These are phyloP conservation scores for Benthosema pterotum DNA, from an alignment of 2,797 vertebrate genomes.

Conservation along the genomic window DNA sequence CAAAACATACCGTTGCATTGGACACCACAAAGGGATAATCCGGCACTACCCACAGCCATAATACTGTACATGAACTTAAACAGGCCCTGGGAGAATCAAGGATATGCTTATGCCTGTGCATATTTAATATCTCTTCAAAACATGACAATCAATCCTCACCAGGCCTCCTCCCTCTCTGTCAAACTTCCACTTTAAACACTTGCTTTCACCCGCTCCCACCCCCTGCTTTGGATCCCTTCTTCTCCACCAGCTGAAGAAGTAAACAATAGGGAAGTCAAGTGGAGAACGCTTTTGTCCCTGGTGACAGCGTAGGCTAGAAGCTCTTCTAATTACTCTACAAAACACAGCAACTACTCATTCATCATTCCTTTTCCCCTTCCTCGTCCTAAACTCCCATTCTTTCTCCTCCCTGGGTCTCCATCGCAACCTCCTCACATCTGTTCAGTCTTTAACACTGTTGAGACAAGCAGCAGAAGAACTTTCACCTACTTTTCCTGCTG, in stretches of 20 bases:
- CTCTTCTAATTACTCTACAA: conserved; percentile 64
- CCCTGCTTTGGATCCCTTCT: conserved; percentile 6
- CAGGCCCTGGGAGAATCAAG: too few species aligned
- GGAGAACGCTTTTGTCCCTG: conserved; percentile 58
- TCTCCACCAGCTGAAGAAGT: conserved; percentile 60
- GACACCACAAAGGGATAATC: too few species aligned
- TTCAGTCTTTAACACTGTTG: conserved; percentile 38
- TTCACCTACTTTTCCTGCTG: background rate
- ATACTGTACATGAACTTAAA: too few species aligned
- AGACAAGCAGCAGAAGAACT: conserved; percentile 21
- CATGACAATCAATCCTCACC: conserved; percentile 13
- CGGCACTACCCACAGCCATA: too few species aligned
- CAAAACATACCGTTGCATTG: too few species aligned
- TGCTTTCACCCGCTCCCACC: conserved; percentile 14
- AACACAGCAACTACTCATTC: conserved; percentile 36
- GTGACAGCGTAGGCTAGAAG: conserved; percentile 47
- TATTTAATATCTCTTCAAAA: conserved; percentile 23
- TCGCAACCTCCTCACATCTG: conserved; percentile 8
- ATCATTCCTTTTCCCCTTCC: conserved; percentile 10
- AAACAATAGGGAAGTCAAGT: conserved; percentile 63
- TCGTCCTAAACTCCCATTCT: conserved; percentile 21
- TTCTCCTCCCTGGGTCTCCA: conserved; percentile 17
- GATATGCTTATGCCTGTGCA: conserved; percentile 10
- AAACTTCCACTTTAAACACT: conserved; percentile 16
- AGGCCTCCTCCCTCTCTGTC: conserved; percentile 23